Conservation (phyloP, 2,113 vertebrate genomes). For the Cyprinodon brontotheroides region DNA sequence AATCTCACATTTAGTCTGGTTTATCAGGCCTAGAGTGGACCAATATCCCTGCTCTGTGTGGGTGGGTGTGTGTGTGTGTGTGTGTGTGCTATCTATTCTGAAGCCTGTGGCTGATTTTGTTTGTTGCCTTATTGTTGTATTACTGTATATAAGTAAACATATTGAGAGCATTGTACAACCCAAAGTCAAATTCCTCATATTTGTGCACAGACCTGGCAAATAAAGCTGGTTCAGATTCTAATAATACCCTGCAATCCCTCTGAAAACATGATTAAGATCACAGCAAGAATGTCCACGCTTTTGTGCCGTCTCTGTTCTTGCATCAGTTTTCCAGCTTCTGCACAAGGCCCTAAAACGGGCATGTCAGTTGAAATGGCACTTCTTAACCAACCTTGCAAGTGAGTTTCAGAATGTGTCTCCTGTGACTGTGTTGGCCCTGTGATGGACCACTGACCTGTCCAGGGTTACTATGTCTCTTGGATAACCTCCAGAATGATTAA, state of each 20-base stretch:
- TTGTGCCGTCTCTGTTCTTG: neutral
- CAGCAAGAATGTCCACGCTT: neutral
- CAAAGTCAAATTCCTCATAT: too few relatives aligned
- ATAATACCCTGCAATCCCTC: neutral
- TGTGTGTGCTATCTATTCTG: too few relatives aligned
- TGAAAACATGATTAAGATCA: neutral
- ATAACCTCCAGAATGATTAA: conserved; percentile 1
- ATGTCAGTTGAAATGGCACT: neutral
- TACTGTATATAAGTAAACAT: too few relatives aligned
- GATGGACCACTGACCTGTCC: neutral
- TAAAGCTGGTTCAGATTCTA: too few relatives aligned
- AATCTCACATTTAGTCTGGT: too few relatives aligned
- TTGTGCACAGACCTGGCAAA: too few relatives aligned
- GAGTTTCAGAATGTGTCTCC: neutral
- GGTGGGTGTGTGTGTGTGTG: too few relatives aligned
- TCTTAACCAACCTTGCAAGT: neutral
- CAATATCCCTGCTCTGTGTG: too few relatives aligned
- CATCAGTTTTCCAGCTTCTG: neutral
- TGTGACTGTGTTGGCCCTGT: neutral
- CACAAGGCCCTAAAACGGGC: neutral
- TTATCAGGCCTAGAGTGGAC: too few relatives aligned
- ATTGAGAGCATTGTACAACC: too few relatives aligned
- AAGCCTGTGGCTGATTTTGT: too few relatives aligned
- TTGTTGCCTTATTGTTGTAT: too few relatives aligned
- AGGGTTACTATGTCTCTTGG: conserved; percentile 1